Evolutionary conservation across 2,113 vertebrate species (phyloP).

Genomic region (Entelurus aequoreus): DNA sequence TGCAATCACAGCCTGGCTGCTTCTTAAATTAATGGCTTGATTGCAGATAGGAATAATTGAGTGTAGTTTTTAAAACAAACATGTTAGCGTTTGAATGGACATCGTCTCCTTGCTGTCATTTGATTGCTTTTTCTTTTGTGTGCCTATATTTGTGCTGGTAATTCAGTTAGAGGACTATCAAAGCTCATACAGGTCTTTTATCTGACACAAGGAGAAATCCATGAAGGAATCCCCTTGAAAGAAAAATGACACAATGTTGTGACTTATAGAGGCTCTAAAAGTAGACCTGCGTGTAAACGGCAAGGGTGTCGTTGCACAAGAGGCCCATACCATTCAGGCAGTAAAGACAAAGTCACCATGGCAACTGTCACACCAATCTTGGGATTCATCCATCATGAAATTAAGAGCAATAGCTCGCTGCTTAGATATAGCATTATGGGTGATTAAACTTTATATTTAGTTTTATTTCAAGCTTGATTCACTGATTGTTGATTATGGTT

Average conservation of each 20-base stretch:
- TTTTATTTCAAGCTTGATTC: constrained; percentile 48
- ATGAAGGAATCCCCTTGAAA: constrained; percentile 14
- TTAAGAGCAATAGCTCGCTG: constrained; percentile 28
- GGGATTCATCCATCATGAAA: constrained; percentile 34
- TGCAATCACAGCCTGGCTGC: background rate
- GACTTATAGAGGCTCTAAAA: constrained; percentile 47
- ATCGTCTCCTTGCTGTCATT: constrained; percentile 5
- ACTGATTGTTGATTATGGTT: constrained; percentile 17
- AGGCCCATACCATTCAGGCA: constrained; percentile 48
- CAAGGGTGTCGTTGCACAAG: constrained; percentile 34
- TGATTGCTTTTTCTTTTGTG: constrained; percentile 5
- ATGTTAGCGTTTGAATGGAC: background rate
- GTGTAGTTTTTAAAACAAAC: background rate
- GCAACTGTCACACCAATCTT: constrained; percentile 65
- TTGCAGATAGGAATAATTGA: background rate
- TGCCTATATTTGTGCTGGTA: constrained; percentile 13
- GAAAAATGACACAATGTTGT: constrained; percentile 20
- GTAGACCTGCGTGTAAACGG: constrained; percentile 54
- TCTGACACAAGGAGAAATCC: constrained; percentile 10
- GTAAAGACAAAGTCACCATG: constrained; percentile 61
- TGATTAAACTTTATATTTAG: constrained; percentile 42
- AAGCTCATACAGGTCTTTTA: constrained; percentile 8
- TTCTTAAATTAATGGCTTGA: background rate
- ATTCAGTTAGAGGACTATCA: constrained; percentile 8
- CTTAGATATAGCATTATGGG: constrained; percentile 46